A percentile compares a stretch with the other conserved stretches of the same genome.
phyloP scores from a whole-genome alignment of 2,797 vertebrate species.

The Apodemus agrarius region DNA sequence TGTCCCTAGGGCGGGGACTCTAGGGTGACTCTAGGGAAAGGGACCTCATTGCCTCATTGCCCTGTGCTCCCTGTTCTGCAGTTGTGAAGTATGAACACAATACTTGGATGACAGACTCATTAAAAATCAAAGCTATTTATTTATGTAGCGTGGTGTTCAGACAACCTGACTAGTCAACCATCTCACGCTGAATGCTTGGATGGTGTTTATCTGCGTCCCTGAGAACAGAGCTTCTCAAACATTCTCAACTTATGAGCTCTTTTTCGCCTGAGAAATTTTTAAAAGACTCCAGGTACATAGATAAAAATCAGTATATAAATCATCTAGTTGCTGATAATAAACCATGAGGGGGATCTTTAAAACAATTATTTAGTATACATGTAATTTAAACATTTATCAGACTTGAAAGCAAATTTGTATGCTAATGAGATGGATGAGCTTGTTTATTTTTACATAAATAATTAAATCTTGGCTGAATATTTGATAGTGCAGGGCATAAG shows the following conservation, averaged over 20 bases:
- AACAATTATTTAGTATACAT: neutral
- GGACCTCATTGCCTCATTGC: neutral
- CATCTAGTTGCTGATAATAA: neutral
- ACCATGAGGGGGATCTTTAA: neutral
- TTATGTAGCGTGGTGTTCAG: neutral
- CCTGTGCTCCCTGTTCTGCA: neutral
- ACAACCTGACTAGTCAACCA: neutral
- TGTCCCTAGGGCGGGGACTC: too few species aligned
- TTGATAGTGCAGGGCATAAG: neutral
- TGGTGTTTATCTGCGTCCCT: neutral
- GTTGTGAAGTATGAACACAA: neutral
- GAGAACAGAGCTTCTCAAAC: neutral
- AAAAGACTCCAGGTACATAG: neutral
- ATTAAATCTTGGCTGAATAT: neutral
- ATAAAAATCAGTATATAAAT: neutral
- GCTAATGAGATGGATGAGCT: neutral
- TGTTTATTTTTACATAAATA: constrained; percentile 10
- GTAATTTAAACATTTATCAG: neutral
- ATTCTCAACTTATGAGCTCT: neutral
- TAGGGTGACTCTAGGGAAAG: neutral
- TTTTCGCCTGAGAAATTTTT: neutral
- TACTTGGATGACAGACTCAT: neutral
- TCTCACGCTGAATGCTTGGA: neutral
- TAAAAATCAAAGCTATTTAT: constrained; percentile 45
- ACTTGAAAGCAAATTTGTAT: neutral